Evolutionary conservation across 2,113 vertebrate genomes (phyloP).

Genomic region (Apistogramma diplotaenia): DNA sequence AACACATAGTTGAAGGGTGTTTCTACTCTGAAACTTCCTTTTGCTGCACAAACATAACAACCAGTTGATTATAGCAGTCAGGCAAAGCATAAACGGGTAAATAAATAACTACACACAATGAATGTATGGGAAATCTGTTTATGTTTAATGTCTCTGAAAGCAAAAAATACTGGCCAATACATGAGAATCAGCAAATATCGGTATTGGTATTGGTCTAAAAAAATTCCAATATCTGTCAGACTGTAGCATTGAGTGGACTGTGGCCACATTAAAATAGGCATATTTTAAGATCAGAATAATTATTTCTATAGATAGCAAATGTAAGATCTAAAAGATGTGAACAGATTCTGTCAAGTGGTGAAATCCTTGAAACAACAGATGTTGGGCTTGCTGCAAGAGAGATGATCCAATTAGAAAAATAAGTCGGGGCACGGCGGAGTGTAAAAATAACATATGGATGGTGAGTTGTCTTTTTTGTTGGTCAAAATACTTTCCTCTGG

Average conservation of each 20-base stretch:
- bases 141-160: no score
- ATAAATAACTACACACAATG: not conserved
- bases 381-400: constrained; percentile 30
- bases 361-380: constrained; percentile 45
- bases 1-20: no score
- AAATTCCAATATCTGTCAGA: no score
- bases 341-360: not conserved
- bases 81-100: no score
- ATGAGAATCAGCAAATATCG: not conserved
- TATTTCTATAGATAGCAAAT: not conserved
- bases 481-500: constrained; percentile 11
- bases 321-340: constrained; percentile 14
- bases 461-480: not conserved
- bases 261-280: not conserved
- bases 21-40: not conserved
- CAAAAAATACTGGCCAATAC: not conserved
- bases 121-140: not conserved
- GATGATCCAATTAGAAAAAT: constrained; percentile 30
- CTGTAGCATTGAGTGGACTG: not conserved
- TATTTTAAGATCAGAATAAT: not conserved
- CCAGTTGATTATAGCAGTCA: not conserved
- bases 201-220: not conserved
- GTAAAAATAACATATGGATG: constrained; percentile 33
- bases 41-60: not conserved
- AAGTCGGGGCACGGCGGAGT: constrained; percentile 12